Evolutionary conservation across 64 coral and sea anemone genomes (phyloP).

Genomic region (Exaiptasia diaphana): DNA sequence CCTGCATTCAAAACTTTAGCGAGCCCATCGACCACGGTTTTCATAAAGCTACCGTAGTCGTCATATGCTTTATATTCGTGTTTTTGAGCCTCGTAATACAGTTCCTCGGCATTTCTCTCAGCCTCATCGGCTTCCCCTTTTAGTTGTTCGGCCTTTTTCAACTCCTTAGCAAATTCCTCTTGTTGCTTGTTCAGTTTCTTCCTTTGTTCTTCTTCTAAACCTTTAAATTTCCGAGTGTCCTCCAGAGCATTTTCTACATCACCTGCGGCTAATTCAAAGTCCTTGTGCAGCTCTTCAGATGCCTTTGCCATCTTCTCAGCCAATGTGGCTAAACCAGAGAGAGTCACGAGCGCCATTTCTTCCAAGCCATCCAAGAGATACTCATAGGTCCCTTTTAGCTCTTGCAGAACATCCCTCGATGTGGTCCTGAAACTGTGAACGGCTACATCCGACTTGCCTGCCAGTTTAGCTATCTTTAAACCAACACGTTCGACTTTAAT

Average conservation of each 20-base stretch:
- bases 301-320: slow-evolving; percentile 42
- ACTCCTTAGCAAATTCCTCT: not conserved
- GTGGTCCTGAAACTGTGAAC: slow-evolving; percentile 35
- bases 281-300: slow-evolving; percentile 26
- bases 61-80: slow-evolving; percentile 24
- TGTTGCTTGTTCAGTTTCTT: no score
- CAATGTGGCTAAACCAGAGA: not conserved
- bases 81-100: slow-evolving; percentile 13
- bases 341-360: slow-evolving; percentile 50
- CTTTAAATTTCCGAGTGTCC: slow-evolving; percentile 39
- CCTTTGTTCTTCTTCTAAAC: not conserved
- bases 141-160: not conserved
- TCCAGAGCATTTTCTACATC: slow-evolving; percentile 31
- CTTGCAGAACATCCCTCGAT: slow-evolving; percentile 7
- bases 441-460: slow-evolving; percentile 44
- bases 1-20: not conserved
- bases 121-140: slow-evolving; percentile 6
- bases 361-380: slow-evolving; percentile 46
- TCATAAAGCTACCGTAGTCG: not conserved
- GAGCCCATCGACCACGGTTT: not conserved
- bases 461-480: slow-evolving; percentile 48
- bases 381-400: slow-evolving; percentile 22
- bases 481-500: slow-evolving; percentile 46
- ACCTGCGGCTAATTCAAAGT: slow-evolving; percentile 18
- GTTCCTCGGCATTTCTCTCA: not conserved